Conservation (phyloP, 2,888 invertebrate species). For the Xylocampa areola region DNA sequence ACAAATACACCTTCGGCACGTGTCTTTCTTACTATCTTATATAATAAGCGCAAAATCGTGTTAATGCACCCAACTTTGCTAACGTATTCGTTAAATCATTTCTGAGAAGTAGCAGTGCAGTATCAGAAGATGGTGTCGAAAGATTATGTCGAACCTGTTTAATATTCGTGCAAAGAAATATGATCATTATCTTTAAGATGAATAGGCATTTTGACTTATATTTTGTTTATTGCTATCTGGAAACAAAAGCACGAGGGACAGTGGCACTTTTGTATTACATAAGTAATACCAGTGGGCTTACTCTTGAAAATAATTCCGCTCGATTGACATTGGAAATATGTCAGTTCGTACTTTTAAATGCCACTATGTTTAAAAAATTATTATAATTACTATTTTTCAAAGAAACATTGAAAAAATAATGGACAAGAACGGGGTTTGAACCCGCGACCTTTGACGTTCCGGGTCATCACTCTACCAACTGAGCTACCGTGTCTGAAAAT, state of each 20-base stretch:
- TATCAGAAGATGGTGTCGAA: constrained; percentile 32
- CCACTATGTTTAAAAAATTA: too few species aligned
- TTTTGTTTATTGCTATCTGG: not conserved
- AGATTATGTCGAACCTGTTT: constrained; percentile 39
- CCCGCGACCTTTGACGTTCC: too few species aligned
- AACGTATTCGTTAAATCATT: constrained; percentile 23
- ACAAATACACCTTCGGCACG: constrained; percentile 15
- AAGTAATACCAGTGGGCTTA: too few species aligned
- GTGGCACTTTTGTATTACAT: too few species aligned
- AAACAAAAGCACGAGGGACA: not conserved
- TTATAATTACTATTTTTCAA: too few species aligned
- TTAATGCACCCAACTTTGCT: constrained; percentile 34
- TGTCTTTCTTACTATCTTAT: constrained; percentile 24
- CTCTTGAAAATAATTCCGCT: too few species aligned
- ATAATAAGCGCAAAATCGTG: constrained; percentile 8
- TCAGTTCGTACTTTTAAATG: too few species aligned
- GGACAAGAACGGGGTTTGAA: too few species aligned
- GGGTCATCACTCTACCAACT: too few species aligned
- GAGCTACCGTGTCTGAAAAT: too few species aligned
- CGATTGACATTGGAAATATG: too few species aligned
- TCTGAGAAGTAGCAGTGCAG: constrained; percentile 33
- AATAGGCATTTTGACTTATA: constrained; percentile 26
- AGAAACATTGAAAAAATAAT: too few species aligned
- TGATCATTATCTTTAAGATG: constrained; percentile 37
- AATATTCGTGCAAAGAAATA: constrained; percentile 27